These are phyloP conservation scores for Aphidius colemani DNA, from an alignment of 2,888 invertebrate genomes.

Conservation along the genomic window DNA sequence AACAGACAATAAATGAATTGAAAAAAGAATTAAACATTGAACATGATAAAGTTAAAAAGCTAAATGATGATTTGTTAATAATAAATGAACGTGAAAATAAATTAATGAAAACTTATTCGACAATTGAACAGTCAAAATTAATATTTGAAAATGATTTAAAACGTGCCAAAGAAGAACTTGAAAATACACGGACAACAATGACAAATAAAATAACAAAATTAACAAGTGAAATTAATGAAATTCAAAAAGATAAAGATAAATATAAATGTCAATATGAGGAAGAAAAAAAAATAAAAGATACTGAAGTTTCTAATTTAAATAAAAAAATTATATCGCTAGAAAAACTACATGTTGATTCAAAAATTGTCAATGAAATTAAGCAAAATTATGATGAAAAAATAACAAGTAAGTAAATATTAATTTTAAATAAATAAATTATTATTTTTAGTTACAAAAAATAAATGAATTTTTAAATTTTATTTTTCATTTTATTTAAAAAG, in stretches of 20 bases:
- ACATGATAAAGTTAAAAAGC: slow-evolving; percentile 67
- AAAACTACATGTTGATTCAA: slow-evolving; percentile 67
- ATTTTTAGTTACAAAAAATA: too few species aligned
- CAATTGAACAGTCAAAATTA: slow-evolving; percentile 62
- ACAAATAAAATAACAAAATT: slow-evolving; percentile 62
- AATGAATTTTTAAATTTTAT: too few species aligned
- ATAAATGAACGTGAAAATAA: slow-evolving; percentile 49
- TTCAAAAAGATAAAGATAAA: slow-evolving; percentile 69
- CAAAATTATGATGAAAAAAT: slow-evolving; percentile 71
- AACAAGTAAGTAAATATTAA: slow-evolving; percentile 75
- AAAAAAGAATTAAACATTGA: slow-evolving; percentile 62
- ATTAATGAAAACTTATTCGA: slow-evolving; percentile 50
- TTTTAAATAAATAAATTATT: too few species aligned
- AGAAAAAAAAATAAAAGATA: slow-evolving; percentile 77
- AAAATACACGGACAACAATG: slow-evolving; percentile 58
- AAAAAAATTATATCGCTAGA: slow-evolving; percentile 73
- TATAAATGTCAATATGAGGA: slow-evolving; percentile 71
- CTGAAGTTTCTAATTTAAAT: slow-evolving; percentile 76
- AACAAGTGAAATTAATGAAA: slow-evolving; percentile 62
- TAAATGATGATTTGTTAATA: slow-evolving; percentile 64
- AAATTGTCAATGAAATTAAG: slow-evolving; percentile 70
- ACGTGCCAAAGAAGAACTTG: slow-evolving; percentile 66
- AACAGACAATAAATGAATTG: slow-evolving; percentile 69
- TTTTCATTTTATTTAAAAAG: slow-evolving; percentile 3
- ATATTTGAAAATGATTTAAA: slow-evolving; percentile 67